A percentile compares a stretch with the other conserved stretches of the same genome.
Conservation (phyloP, 1,140 invertebrate genomes). For the Zaprionus capensis region DNA sequence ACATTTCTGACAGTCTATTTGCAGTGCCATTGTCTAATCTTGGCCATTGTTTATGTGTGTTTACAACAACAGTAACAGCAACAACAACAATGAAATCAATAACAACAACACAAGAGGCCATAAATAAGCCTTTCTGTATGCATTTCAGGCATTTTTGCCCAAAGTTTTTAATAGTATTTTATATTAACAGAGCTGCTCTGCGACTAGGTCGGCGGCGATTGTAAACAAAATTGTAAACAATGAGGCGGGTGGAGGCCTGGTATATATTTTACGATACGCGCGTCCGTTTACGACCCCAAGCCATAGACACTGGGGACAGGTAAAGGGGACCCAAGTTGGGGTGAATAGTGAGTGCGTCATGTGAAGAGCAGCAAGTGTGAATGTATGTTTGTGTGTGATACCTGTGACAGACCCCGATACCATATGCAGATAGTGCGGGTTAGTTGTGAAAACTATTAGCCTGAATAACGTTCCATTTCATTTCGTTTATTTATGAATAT, state of each 20-base stretch:
- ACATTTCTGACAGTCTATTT: background rate
- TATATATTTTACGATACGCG: conserved; percentile 72
- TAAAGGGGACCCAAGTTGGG: background rate
- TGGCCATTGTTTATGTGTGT: conserved; percentile 10
- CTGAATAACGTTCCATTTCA: conserved; percentile 3
- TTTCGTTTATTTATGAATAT: conserved; percentile 35
- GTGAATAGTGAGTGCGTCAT: conserved; percentile 37
- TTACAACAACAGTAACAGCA: background rate
- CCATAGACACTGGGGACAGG: background rate
- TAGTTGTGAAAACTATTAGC: conserved; percentile 57
- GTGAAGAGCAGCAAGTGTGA: conserved; percentile 13
- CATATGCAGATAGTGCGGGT: conserved; percentile 7
- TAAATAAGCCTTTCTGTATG: conserved; percentile 56
- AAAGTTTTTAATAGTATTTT: conserved; percentile 69
- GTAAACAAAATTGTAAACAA: conserved; percentile 60
- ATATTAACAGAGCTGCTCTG: conserved; percentile 29
- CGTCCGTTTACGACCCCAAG: conserved; percentile 53
- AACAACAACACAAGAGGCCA: conserved; percentile 39
- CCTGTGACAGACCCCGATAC: background rate
- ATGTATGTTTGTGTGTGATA: background rate
- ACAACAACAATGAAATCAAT: conserved; percentile 1
- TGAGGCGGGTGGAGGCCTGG: conserved; percentile 31
- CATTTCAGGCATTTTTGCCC: conserved; percentile 44
- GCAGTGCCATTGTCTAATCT: conserved; percentile 12
- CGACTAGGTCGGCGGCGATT: conserved; percentile 27